phyloP scores from a whole-genome alignment of 1,140 invertebrate genomes.

The Pseudoatta argentina region DNA sequence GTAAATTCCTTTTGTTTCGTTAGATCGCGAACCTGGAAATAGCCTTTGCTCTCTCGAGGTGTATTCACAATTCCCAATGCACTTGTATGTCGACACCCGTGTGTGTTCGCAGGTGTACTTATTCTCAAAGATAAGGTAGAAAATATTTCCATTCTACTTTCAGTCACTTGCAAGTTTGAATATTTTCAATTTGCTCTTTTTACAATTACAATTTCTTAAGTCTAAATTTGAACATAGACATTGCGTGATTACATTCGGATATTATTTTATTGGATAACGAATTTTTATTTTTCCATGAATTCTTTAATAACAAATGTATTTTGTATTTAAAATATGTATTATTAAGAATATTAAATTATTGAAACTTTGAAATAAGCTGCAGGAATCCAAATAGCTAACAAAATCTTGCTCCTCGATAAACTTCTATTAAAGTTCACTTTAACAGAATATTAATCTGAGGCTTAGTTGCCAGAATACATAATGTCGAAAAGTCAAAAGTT shows the following conservation, averaged over 20 bases:
- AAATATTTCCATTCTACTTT: not conserved
- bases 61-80: constrained; percentile 42
- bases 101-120: constrained; percentile 14
- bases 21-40: constrained; percentile 40
- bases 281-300: not conserved
- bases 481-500: constrained; percentile 41
- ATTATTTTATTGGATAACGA: not conserved
- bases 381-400: constrained; percentile 12
- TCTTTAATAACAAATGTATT: constrained; percentile 17
- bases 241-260: not conserved
- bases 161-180: not conserved
- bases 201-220: not conserved
- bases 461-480: constrained; percentile 37
- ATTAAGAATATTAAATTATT: constrained; percentile 3
- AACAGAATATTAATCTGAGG: constrained; percentile 39
- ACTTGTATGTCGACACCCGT: constrained; percentile 16
- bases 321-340: constrained; percentile 10
- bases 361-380: constrained; percentile 20
- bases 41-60: constrained; percentile 29
- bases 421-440: constrained; percentile 43
- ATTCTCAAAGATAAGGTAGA: constrained; percentile 30
- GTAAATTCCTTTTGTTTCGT: constrained; percentile 60
- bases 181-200: not conserved
- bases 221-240: not conserved
- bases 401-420: constrained; percentile 29